These are phyloP conservation scores for Meandrusa payeni DNA, from an alignment of 2,888 invertebrate genomes.

Conservation along the genomic window DNA sequence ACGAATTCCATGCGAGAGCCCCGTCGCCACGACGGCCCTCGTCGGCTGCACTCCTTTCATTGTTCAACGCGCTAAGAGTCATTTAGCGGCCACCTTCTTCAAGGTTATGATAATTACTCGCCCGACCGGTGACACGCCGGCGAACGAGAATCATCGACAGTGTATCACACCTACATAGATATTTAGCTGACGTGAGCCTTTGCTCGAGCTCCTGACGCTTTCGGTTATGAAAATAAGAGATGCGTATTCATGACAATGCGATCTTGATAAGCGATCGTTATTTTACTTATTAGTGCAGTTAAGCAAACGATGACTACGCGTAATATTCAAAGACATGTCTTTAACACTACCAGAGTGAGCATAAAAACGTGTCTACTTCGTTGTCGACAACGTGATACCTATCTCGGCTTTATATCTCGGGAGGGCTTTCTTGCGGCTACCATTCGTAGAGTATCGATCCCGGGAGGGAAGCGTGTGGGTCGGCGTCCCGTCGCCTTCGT, in stretches of 20 bases:
- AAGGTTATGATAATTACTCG: conserved; percentile 72
- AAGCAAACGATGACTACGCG: too few species aligned
- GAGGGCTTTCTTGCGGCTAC: conserved; percentile 46
- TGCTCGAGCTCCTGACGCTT: background rate
- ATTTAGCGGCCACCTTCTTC: conserved; percentile 47
- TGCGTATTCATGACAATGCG: too few species aligned
- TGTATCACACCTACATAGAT: conserved; percentile 23
- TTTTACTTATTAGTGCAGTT: too few species aligned
- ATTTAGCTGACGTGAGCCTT: conserved; percentile 3
- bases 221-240: conserved; percentile 13
- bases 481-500: conserved; percentile 70
- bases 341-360: too few species aligned
- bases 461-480: conserved; percentile 74
- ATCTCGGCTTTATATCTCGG: background rate
- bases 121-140: conserved; percentile 58
- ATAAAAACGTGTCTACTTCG: background rate
- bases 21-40: conserved; percentile 42
- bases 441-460: conserved; percentile 76
- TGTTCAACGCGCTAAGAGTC: conserved; percentile 45
- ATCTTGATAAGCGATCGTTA: too few species aligned
- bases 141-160: conserved; percentile 47
- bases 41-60: conserved; percentile 67
- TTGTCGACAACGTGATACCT: background rate
- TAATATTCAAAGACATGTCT: too few species aligned
- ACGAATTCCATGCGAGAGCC: conserved; percentile 70